These are phyloP conservation scores for Drosophila parthenogenetica DNA, from an alignment of 2,888 invertebrate genomes.

Conservation along the genomic window DNA sequence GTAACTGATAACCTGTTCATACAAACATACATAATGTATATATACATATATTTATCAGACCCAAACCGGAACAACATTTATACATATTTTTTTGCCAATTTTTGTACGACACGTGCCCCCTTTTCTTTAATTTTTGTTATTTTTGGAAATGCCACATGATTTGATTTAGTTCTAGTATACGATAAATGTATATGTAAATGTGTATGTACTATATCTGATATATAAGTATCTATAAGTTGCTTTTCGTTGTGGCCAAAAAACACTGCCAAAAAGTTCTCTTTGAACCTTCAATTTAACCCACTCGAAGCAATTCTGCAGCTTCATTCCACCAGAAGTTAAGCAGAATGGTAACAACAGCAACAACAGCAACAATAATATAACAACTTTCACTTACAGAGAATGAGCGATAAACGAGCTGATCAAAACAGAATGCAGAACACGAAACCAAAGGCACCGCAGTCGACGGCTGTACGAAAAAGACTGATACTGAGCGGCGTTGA, in stretches of 20 bases:
- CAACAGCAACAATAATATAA: constrained; percentile 28
- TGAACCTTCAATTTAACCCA: constrained; percentile 45
- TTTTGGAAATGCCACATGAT: constrained; percentile 62
- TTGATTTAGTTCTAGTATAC: constrained; percentile 33
- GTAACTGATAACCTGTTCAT: constrained; percentile 70
- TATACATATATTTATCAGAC: constrained; percentile 8
- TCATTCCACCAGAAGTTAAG: neutral
- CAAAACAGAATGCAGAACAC: constrained; percentile 45
- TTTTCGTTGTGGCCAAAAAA: constrained; percentile 7
- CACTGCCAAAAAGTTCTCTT: constrained; percentile 31
- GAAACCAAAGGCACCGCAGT: constrained; percentile 55
- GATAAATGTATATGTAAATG: constrained; percentile 9
- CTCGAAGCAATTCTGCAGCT: constrained; percentile 50
- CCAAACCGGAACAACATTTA: constrained; percentile 45
- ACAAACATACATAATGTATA: constrained; percentile 13
- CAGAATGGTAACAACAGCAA: constrained; percentile 5
- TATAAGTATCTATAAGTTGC: constrained; percentile 3
- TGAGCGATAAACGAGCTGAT: constrained; percentile 53
- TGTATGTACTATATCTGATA: constrained; percentile 18
- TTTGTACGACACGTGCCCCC: constrained; percentile 62
- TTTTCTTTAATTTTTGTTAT: constrained; percentile 43
- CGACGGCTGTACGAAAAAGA: constrained; percentile 64
- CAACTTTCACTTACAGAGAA: constrained; percentile 67
- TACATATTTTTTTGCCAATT: constrained; percentile 25
- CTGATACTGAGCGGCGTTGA: constrained; percentile 62